Evolutionary conservation across 2,888 invertebrate genomes (phyloP), one percentile per base, ranked within the genome.

Genomic region (Prosopocoilus inquinatus): DNA sequence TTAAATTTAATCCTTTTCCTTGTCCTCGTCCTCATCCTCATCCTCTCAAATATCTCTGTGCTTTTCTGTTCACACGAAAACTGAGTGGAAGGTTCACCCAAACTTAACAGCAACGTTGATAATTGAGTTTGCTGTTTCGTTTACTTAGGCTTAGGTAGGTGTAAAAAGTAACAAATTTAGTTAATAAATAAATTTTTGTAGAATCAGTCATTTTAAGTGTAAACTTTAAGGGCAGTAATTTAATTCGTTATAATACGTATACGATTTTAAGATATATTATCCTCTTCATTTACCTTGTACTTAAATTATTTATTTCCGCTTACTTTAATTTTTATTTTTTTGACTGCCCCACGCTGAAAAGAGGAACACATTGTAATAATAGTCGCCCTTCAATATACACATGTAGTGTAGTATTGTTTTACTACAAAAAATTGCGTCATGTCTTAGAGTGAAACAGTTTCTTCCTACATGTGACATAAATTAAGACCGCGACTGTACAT

Each of bases 151-250:
- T n/a, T 41, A 41, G 41, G 41, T 41, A 41, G 41, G 41, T 41
- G 41, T 41, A 41, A 41, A 41, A 41, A 41, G 41, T 41, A 41
- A 41, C 41, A 41, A 41, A 41, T 41, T 41, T 41, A 41, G 41
- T 41, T 41, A 41, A 41, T 41, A 7, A 28, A 28, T 28, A 28
- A 28, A 41, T 41, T 41, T 41, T 11, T 41, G 15, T 11, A 41
- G 41, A 9, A 41, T 15, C 41, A 41, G 41, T 41, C 41, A 15
- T 38, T 38, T 12, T 11, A 38, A 38, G 11, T 38, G 16, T 41
- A 13, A 41, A 41, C 15, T 28, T 28, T 28, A 28, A 28, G 20
- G 12, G 16, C 13, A 9, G 41, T 41, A 15, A 15, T 41, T 41
- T 41, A 36, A 41, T 15, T 15, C 16, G 41, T 41, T 11, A 9